phyloP scores from a whole-genome alignment of 2,797 vertebrate species.

The Eupleurogrammus muticus region DNA sequence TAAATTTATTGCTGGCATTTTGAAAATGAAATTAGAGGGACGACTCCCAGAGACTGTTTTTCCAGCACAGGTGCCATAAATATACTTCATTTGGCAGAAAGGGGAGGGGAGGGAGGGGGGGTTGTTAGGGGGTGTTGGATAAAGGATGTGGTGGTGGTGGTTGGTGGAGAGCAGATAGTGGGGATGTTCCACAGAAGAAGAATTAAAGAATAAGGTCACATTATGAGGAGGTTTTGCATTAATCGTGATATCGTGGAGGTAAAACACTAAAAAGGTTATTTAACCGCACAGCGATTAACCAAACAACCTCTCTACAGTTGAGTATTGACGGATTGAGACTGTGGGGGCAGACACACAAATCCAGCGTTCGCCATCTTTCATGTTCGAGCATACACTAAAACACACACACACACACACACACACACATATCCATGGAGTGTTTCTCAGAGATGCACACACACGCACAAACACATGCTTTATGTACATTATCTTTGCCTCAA shows the following conservation, averaged over 20 bases:
- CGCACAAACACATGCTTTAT: conserved; percentile 56
- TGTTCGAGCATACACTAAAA: background rate
- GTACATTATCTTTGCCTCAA: conserved; percentile 67
- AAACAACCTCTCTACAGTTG: conserved; percentile 27
- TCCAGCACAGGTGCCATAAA: conserved; percentile 83
- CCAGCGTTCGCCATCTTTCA: conserved; percentile 43
- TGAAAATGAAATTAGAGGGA: conserved; percentile 84
- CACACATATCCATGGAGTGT: background rate
- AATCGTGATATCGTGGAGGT: conserved; percentile 57
- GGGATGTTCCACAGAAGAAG: conserved; percentile 48
- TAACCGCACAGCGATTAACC: conserved; percentile 15
- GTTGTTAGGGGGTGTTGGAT: conserved; percentile 54
- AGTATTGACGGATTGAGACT: conserved; percentile 39
- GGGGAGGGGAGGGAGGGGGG: conserved; percentile 40
- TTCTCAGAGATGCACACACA: conserved; percentile 33
- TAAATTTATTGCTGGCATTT: conserved; percentile 85
- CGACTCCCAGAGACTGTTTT: conserved; percentile 80
- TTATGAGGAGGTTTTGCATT: conserved; percentile 70
- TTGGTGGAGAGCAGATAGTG: conserved; percentile 38
- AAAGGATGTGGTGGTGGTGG: conserved; percentile 60
- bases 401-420: conserved; percentile 11
- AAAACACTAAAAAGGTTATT: conserved; percentile 68
- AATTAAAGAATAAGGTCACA: conserved; percentile 68
- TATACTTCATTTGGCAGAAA: conserved; percentile 80
- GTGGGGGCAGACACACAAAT: conserved; percentile 33